phyloP scores from a whole-genome alignment of 2,888 invertebrate genomes.

The Hirtodrosophila alboralis region DNA sequence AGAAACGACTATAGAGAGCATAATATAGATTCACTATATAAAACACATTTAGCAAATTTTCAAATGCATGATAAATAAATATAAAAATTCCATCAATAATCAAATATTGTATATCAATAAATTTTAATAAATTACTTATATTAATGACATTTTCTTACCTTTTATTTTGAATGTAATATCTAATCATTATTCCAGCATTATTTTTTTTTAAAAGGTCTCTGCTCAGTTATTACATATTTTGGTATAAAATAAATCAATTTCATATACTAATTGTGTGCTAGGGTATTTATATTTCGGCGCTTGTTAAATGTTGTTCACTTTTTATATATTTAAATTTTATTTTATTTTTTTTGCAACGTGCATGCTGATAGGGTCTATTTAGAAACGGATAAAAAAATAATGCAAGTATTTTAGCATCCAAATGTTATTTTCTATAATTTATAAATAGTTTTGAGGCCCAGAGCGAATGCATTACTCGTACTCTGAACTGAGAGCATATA shows the following conservation, averaged over 20 bases:
- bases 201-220: no score
- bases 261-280: not conserved
- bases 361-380: conserved; percentile 38
- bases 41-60: no score
- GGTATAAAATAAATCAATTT: not conserved
- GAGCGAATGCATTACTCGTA: conserved; percentile 30
- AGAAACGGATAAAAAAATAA: conserved; percentile 44
- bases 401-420: conserved; percentile 35
- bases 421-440: conserved; percentile 25
- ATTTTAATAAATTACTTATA: not conserved
- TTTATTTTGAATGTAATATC: no score
- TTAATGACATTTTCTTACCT: no score
- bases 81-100: no score
- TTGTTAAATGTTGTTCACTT: not conserved
- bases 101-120: no score
- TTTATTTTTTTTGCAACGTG: conserved; percentile 9
- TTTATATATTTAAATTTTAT: conserved; percentile 19
- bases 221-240: no score
- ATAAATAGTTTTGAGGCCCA: conserved; percentile 62
- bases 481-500: conserved; percentile 19
- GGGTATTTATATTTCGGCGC: conserved; percentile 17
- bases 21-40: conserved; percentile 1
- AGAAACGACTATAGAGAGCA: not conserved
- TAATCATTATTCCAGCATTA: no score
- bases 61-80: no score